Conservation (phyloP, 2,797 vertebrate species). For the Neosilurus mollespiculum region DNA sequence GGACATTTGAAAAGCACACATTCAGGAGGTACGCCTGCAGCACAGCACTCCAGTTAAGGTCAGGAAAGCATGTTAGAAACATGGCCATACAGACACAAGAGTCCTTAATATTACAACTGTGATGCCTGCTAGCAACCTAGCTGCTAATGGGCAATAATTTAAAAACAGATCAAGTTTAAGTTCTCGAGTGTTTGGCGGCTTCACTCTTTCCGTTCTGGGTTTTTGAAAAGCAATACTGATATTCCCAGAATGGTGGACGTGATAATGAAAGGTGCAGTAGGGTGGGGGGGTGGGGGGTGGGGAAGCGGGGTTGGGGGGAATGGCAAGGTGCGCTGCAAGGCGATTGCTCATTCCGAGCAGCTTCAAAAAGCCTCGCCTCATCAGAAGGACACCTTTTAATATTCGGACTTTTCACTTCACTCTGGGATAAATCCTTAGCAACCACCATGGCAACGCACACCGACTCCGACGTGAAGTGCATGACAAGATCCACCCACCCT, state of each 20-base stretch:
- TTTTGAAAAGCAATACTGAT: constrained; percentile 67
- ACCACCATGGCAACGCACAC: constrained; percentile 83
- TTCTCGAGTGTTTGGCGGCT: constrained; percentile 8
- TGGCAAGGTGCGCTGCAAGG: constrained; percentile 49
- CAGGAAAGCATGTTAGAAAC: constrained; percentile 44
- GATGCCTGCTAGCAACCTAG: constrained; percentile 7
- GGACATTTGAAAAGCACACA: constrained; percentile 57
- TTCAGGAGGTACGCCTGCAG: constrained; percentile 40
- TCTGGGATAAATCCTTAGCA: constrained; percentile 81
- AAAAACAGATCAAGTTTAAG: constrained; percentile 1
- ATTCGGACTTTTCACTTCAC: constrained; percentile 79
- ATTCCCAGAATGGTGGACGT: constrained; percentile 64
- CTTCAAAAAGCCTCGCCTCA: constrained; percentile 66
- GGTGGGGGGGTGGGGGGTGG: no score
- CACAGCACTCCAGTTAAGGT: constrained; percentile 39
- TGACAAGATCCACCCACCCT: constrained; percentile 73
- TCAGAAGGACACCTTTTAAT: constrained; percentile 82
- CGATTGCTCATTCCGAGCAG: constrained; percentile 69
- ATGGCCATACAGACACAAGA: background rate
- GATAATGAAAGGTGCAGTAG: constrained; percentile 64
- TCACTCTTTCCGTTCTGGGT: constrained; percentile 55
- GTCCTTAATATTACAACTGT: background rate
- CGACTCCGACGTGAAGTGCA: constrained; percentile 78
- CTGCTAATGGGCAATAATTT: background rate
- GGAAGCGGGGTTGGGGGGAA: background rate